Conservation (phyloP, 2,888 invertebrate species). For the Mesodorylaimus sp. region DNA sequence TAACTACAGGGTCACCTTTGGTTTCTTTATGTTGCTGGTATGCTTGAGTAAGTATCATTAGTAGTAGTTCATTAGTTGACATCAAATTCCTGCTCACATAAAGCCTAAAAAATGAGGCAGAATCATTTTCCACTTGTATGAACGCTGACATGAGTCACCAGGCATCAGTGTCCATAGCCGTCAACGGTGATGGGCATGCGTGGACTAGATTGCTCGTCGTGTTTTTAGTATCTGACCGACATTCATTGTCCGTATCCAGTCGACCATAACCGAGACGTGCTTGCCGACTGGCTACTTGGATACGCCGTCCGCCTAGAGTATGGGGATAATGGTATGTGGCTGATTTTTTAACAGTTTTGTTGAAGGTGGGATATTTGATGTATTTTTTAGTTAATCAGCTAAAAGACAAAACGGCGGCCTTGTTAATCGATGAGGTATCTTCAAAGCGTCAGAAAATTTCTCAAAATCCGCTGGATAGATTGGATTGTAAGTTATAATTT, state of each 20-base stretch:
- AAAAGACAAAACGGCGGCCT: constrained; percentile 42
- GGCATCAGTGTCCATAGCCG: too few relatives aligned
- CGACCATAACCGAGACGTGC: constrained; percentile 7
- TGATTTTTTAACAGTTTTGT: background rate
- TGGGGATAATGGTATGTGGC: background rate
- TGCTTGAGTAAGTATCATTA: too few relatives aligned
- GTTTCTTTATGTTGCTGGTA: too few relatives aligned
- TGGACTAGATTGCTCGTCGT: background rate
- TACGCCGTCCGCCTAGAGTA: constrained; percentile 26
- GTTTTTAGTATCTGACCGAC: constrained; percentile 6
- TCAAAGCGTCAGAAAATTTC: constrained; percentile 51
- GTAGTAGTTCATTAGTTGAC: too few relatives aligned
- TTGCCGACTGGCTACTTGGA: constrained; percentile 31
- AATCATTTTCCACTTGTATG: too few relatives aligned
- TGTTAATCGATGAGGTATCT: constrained; percentile 39
- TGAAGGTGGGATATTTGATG: background rate
- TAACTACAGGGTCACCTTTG: too few relatives aligned
- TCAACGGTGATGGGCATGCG: background rate
- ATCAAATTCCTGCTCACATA: too few relatives aligned
- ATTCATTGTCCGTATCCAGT: constrained; percentile 2
- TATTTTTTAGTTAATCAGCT: background rate
- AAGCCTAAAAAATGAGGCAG: too few relatives aligned
- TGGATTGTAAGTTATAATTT: constrained; percentile 31
- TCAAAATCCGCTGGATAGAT: constrained; percentile 28
- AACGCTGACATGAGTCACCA: too few relatives aligned